A percentile compares a stretch with the other conserved stretches of the same genome.
These are phyloP conservation scores for Trididemnum nubilum DNA, from an alignment of 23 tunicate genomes.

Conservation along the genomic window DNA sequence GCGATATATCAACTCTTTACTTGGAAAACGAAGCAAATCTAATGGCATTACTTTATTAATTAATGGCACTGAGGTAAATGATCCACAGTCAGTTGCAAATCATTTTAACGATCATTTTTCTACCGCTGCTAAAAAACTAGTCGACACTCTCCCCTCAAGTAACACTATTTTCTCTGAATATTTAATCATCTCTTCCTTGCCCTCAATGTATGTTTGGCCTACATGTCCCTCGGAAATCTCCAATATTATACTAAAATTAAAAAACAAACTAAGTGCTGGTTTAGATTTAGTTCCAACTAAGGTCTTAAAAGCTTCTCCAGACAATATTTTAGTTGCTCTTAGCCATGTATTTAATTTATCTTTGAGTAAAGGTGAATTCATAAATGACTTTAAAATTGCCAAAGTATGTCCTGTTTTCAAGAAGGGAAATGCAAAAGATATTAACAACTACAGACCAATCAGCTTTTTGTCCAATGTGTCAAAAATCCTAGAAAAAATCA, in stretches of 20 bases:
- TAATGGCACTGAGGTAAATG: no score
- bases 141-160: no score
- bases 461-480: neutral
- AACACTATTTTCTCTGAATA: no score
- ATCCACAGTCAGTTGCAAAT: no score
- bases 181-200: neutral
- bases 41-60: no score
- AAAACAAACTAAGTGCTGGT: neutral
- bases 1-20: no score
- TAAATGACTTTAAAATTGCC: neutral
- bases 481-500: slow-evolving; percentile 12
- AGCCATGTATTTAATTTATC: neutral
- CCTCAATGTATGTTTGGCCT: neutral
- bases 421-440: neutral
- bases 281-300: neutral
- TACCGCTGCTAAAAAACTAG: no score
- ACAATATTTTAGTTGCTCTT: neutral
- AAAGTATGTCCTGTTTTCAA: neutral
- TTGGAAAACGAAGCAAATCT: no score
- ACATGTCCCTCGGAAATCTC: neutral
- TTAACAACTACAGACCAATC: neutral
- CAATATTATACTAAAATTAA: neutral
- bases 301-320: neutral
- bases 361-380: neutral
- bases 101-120: no score